Evolutionary conservation across 2,888 invertebrate genomes (phyloP).

Genomic region (Lasioglossum zephyrum): DNA sequence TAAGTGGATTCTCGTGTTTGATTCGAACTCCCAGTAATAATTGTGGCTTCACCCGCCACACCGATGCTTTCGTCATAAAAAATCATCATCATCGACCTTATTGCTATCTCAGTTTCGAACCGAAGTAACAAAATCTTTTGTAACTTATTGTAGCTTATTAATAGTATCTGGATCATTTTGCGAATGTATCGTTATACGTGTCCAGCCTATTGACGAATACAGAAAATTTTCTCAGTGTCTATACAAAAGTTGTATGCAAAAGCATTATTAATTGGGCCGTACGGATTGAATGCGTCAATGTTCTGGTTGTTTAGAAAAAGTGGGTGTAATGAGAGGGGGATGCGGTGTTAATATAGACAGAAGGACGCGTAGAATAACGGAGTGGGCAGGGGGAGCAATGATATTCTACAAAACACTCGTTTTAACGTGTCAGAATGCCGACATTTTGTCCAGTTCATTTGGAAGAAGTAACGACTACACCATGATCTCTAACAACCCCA

Average conservation of each 20-base stretch:
- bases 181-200: constrained; percentile 44
- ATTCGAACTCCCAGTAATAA: constrained; percentile 40
- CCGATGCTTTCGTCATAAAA: constrained; percentile 30
- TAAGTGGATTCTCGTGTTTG: constrained; percentile 46
- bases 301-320: constrained; percentile 51
- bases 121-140: constrained; percentile 49
- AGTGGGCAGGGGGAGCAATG: constrained; percentile 25
- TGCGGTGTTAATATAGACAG: constrained; percentile 45
- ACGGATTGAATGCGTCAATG: constrained; percentile 47
- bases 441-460: constrained; percentile 59
- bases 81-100: constrained; percentile 49
- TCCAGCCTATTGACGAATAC: constrained; percentile 35
- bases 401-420: constrained; percentile 58
- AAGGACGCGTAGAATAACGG: constrained; percentile 49
- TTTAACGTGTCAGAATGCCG: constrained; percentile 58
- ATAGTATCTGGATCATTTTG: constrained; percentile 36
- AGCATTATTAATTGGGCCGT: constrained; percentile 56
- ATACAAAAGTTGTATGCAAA: constrained; percentile 59
- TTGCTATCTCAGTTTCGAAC: constrained; percentile 57
- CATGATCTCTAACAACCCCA: constrained; percentile 66
- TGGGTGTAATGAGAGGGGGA: constrained; percentile 44
- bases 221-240: constrained; percentile 45
- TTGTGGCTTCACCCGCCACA: constrained; percentile 36
- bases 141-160: constrained; percentile 44
- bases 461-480: constrained; percentile 69